Evolutionary conservation across 2,797 vertebrate species (phyloP).

Genomic region (Sebastes vulpes): DNA sequence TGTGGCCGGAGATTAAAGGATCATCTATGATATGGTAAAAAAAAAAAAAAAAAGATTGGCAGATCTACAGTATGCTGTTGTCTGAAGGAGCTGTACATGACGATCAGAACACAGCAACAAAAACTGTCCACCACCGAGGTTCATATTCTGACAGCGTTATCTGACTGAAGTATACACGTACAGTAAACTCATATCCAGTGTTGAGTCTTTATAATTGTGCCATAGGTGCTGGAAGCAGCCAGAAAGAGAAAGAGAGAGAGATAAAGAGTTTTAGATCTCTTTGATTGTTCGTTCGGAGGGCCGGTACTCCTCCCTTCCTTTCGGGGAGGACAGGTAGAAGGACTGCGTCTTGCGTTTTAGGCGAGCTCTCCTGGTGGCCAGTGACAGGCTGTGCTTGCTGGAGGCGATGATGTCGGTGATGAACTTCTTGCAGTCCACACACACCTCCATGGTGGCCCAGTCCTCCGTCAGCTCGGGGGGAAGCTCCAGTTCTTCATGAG

Average conservation of each 20-base stretch:
- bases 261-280: constrained; percentile 88
- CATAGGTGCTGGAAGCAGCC: constrained; percentile 44
- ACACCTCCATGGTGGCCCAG: constrained; percentile 99
- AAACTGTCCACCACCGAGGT: constrained; percentile 20
- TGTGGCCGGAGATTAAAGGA: constrained; percentile 33
- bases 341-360: constrained; percentile 98
- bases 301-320: constrained; percentile 89
- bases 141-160: constrained; percentile 29
- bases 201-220: constrained; percentile 47
- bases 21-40: constrained; percentile 28
- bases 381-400: constrained; percentile 94
- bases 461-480: constrained; percentile 96
- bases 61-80: constrained; percentile 36
- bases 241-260: constrained; percentile 5
- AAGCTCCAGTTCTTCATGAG: constrained; percentile 91
- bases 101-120: constrained; percentile 34
- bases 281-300: constrained; percentile 97
- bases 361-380: constrained; percentile 95
- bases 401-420: constrained; percentile 97
- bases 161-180: constrained; percentile 19
- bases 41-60: constrained; percentile 12
- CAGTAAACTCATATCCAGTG: constrained; percentile 30
- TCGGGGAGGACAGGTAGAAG: constrained; percentile 92
- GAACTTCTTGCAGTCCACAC: constrained; percentile 99
- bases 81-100: constrained; percentile 50